Base-by-base conservation (phyloP, 2,797 vertebrate species). In the Falco naumanni region DNA sequence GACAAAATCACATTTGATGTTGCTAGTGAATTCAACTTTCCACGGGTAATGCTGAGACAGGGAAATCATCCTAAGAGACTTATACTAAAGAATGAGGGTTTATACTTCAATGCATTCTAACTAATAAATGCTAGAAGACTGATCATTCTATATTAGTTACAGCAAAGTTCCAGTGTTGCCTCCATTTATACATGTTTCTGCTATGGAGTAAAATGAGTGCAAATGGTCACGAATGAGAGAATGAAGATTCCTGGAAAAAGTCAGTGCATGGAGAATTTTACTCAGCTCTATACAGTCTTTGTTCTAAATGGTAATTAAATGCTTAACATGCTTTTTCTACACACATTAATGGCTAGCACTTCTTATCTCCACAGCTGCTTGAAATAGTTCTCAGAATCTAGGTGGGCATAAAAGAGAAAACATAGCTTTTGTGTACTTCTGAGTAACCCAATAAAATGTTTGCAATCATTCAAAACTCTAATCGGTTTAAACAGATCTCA, bases 401-500 rank as follows among this genome's bases (percentile, higher is more conserved):
- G 86, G 86, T 95, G 83, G 84, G 59, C 74, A 93, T 90, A 81
- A 87, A 94, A 96, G 83, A 51, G 45, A 83, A 91, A 84, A 90
- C 69, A 93, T 10, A 84, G 41, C 53, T 94, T 93, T 93, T 87
- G 79, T 77, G 82, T 83, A 4, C 41, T 77, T 88, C 66, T 85
- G 63, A 94, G 65, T 71, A 91, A 80, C 31, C 76, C 83, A 76
- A 18, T 79, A 96, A 91, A 88, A 95, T 25, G 45, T 33, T 89
- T 74, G 76, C 92, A 83, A 79, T 61, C 26, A 28, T 71, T 90
- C 85, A 85, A 93, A 88, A 94, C 31, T 70, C 78, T 92, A 84
- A 90, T 93, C 89, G 93, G 53, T 94, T 87, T 95, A 93, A 97
- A 83, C 5, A 84, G 95, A 94, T 93, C 92, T 88, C 94, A 90